These are phyloP conservation scores for Indri indri DNA, from an alignment of 2,113 vertebrate species.

Conservation along the genomic window DNA sequence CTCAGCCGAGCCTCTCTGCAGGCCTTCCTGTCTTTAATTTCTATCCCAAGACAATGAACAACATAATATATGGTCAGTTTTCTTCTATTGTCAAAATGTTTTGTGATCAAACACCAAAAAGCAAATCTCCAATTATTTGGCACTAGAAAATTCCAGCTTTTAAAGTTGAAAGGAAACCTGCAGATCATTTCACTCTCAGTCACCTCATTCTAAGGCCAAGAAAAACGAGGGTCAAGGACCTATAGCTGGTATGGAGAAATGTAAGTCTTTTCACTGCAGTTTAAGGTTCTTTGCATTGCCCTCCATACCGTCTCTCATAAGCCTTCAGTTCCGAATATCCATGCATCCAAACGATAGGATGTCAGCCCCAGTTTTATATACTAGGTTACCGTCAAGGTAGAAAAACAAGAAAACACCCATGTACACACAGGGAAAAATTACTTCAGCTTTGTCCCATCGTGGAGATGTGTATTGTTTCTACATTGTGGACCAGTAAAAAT, in stretches of 20 bases:
- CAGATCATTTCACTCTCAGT: neutral
- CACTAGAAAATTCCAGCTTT: neutral
- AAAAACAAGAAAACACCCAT: neutral
- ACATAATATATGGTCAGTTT: neutral
- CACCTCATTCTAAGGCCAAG: neutral
- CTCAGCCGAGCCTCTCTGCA: neutral
- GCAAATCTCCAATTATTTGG: neutral
- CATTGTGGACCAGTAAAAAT: neutral
- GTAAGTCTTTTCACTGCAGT: neutral
- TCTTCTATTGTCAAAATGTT: slow-evolving; percentile 32
- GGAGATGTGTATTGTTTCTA: neutral
- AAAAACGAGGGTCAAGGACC: neutral
- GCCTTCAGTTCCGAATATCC: neutral
- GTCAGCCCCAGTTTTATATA: neutral
- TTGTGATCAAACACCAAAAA: neutral
- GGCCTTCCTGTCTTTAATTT: slow-evolving; percentile 26
- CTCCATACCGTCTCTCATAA: neutral
- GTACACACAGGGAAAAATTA: neutral
- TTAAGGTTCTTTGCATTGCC: neutral
- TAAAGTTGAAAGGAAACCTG: neutral
- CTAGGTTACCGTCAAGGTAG: neutral
- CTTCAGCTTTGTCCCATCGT: neutral
- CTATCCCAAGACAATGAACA: neutral
- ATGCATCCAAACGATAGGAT: neutral
- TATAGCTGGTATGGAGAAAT: neutral